A percentile compares a stretch with the other conserved stretches of the same genome.
These are phyloP conservation scores for Chinchilla lanigera DNA, from an alignment of 2,113 vertebrate genomes.

Conservation along the genomic window DNA sequence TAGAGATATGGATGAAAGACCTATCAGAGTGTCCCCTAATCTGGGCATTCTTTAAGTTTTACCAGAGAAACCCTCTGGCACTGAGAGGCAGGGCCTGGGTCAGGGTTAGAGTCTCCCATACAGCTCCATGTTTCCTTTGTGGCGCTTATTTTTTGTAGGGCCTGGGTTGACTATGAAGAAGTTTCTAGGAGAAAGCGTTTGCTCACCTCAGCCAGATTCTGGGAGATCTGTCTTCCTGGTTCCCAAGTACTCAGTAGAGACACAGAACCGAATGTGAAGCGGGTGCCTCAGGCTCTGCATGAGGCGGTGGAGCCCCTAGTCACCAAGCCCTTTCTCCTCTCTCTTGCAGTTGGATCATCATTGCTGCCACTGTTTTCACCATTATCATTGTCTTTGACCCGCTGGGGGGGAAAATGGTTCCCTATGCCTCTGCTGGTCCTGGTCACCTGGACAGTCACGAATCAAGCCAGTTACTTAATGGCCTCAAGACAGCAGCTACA, in stretches of 20 bases:
- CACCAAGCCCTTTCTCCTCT: neutral
- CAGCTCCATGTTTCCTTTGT: neutral
- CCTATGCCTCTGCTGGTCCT: conserved; percentile 5
- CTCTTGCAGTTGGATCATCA: conserved; percentile 93
- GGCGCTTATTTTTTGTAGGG: neutral
- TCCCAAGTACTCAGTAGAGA: neutral
- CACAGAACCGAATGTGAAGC: neutral
- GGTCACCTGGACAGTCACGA: conserved; percentile 90
- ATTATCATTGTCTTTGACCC: conserved; percentile 96
- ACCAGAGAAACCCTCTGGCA: neutral
- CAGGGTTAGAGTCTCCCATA: neutral
- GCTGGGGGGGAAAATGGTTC: conserved; percentile 87
- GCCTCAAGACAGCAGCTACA: conserved; percentile 90
- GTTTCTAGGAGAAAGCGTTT: neutral
- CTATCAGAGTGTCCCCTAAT: rapidly evolving
- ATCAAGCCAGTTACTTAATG: conserved; percentile 91
- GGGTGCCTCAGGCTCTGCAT: too few species aligned
- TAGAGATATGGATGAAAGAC: too few species aligned
- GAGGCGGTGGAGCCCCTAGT: neutral
- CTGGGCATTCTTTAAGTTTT: neutral
- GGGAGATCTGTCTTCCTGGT: neutral
- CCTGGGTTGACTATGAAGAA: neutral
- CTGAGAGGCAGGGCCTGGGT: neutral
- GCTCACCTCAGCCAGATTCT: neutral
- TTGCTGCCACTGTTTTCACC: conserved; percentile 90